A percentile compares a stretch with the other conserved stretches of the same genome.
Conservation (phyloP, 2,888 invertebrate species). For the Drosophila ustulata region DNA sequence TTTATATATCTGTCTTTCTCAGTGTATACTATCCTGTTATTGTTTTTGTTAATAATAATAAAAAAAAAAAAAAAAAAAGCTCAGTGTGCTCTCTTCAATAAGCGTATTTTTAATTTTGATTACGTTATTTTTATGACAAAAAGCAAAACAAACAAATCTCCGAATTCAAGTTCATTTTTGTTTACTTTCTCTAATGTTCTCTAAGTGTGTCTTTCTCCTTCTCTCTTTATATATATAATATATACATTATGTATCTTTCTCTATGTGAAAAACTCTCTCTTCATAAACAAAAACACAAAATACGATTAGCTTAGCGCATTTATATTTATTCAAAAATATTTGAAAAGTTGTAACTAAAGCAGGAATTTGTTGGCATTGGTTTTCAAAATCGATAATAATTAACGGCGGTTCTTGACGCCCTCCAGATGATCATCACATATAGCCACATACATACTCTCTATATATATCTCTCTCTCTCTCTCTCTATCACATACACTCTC, state of each 20-base stretch:
- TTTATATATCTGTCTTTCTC: conserved; percentile 56
- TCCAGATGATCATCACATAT: conserved; percentile 48
- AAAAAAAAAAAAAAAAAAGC: conserved; percentile 21
- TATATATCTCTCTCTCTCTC: conserved; percentile 6
- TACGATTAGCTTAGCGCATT: conserved; percentile 59
- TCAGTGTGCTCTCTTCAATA: conserved; percentile 42
- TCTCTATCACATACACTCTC: conserved; percentile 29
- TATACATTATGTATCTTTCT: conserved; percentile 39
- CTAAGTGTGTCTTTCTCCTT: conserved; percentile 68
- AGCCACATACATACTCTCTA: conserved; percentile 31
- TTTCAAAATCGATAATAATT: conserved; percentile 67
- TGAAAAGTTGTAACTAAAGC: conserved; percentile 60
- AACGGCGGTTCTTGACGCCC: conserved; percentile 47
- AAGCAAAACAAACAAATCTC: not conserved
- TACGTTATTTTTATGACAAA: conserved; percentile 37
- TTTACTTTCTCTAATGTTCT: conserved; percentile 56
- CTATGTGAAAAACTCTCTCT: conserved; percentile 33
- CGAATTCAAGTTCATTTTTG: conserved; percentile 51
- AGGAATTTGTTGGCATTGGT: conserved; percentile 85
- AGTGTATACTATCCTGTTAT: conserved; percentile 61
- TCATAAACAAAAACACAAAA: conserved; percentile 36
- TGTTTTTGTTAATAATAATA: conserved; percentile 54
- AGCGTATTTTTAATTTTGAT: conserved; percentile 39
- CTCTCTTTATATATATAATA: conserved; percentile 29
- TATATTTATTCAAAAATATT: conserved; percentile 77